These are phyloP conservation scores for Centropristis striata DNA, from an alignment of 2,113 vertebrate species.

Conservation along the genomic window DNA sequence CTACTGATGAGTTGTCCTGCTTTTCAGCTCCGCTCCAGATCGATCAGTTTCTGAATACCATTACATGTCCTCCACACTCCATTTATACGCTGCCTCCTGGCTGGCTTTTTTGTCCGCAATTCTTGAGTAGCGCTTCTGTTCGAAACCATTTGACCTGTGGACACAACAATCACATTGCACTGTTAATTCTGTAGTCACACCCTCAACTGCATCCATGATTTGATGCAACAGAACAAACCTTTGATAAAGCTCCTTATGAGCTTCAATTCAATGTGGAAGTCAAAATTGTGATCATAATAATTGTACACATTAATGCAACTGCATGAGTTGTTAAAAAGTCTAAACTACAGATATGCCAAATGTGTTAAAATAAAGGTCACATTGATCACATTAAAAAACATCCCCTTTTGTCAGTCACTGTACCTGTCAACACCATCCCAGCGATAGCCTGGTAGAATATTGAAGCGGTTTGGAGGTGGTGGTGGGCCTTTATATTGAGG, in stretches of 20 bases:
- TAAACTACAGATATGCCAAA: background rate
- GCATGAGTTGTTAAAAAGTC: background rate
- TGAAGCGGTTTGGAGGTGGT: slow-evolving; percentile 95
- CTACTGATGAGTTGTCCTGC: background rate
- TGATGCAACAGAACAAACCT: background rate
- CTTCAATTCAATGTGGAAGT: background rate
- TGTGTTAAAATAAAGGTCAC: background rate
- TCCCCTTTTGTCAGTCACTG: background rate
- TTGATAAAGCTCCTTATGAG: background rate
- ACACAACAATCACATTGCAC: background rate
- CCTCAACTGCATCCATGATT: background rate
- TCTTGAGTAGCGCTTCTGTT: slow-evolving; percentile 92
- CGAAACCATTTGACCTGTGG: slow-evolving; percentile 95
- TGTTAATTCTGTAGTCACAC: slow-evolving; percentile 4
- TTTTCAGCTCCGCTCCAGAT: background rate
- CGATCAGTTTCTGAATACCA: background rate
- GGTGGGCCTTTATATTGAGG: slow-evolving; percentile 92
- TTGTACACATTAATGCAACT: background rate
- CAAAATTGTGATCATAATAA: background rate
- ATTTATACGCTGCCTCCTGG: slow-evolving; percentile 95
- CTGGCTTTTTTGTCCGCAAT: slow-evolving; percentile 91
- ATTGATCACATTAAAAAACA: background rate
- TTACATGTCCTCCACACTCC: slow-evolving; percentile 98
- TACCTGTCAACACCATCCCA: slow-evolving; percentile 98
- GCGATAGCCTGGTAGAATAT: slow-evolving; percentile 93